Percentiles rank a stretch among this genome's conserved stretches.
Conservation (phyloP, 2,113 vertebrate genomes). For the Cephalopholis sonnerati region DNA sequence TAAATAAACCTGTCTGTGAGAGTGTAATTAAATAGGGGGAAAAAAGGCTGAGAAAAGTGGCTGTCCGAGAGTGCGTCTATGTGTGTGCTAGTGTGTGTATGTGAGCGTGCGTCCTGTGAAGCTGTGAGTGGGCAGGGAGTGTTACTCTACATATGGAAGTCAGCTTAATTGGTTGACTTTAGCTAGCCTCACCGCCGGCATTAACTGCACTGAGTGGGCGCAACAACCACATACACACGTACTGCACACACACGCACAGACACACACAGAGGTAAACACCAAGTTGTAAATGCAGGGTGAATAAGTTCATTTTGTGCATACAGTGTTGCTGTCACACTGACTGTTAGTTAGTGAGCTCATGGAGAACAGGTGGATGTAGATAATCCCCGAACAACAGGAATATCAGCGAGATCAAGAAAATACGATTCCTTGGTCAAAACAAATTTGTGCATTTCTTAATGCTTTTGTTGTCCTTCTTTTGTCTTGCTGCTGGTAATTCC, state of each 20-base stretch:
- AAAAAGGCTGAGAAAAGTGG: conserved; percentile 13
- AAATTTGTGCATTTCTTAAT: neutral
- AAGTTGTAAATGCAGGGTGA: neutral
- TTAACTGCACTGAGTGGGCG: conserved; percentile 31
- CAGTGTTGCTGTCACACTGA: neutral
- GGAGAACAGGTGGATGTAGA: neutral
- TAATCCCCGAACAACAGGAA: neutral
- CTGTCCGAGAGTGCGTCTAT: neutral
- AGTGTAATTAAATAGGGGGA: conserved; percentile 55
- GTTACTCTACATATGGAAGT: conserved; percentile 51
- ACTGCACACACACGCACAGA: neutral
- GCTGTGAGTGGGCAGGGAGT: conserved; percentile 43
- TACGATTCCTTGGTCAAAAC: neutral
- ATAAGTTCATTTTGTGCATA: neutral
- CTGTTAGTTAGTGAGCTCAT: neutral
- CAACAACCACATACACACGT: neutral
- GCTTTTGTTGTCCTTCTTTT: neutral
- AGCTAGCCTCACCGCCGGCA: conserved; percentile 32
- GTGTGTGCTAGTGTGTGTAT: neutral
- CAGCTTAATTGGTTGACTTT: conserved; percentile 65
- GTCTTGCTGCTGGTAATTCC: neutral
- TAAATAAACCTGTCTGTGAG: conserved; percentile 59
- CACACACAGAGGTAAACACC: neutral
- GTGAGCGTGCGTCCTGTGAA: neutral
- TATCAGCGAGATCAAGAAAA: neutral